These are phyloP conservation scores for Noctilio leporinus DNA, from an alignment of 2,113 vertebrate species.

Conservation along the genomic window DNA sequence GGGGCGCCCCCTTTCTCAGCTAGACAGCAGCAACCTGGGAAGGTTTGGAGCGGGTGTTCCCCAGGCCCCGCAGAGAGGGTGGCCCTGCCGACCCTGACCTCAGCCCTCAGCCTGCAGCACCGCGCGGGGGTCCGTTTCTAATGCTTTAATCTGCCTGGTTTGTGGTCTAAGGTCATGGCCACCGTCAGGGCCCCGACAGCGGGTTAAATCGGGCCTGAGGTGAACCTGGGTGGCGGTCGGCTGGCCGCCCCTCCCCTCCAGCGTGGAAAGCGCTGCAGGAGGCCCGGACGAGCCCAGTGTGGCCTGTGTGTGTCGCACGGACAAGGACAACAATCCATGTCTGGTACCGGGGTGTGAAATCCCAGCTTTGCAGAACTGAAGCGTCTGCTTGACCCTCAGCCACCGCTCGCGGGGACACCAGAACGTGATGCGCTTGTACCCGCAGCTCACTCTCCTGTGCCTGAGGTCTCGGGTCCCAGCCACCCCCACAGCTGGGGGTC, in stretches of 20 bases:
- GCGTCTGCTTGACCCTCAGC: neutral
- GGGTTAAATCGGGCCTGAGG: neutral
- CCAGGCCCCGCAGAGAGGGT: accelerated
- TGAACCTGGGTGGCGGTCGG: no score
- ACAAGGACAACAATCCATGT: neutral
- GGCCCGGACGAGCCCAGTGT: accelerated
- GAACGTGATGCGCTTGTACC: accelerated
- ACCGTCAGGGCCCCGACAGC: accelerated
- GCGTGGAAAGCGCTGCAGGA: neutral
- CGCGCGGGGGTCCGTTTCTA: no score
- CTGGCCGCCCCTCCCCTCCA: neutral
- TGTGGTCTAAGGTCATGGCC: neutral
- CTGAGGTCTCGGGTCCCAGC: accelerated
- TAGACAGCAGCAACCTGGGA: neutral
- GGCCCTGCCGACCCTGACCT: neutral
- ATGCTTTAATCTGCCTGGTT: neutral
- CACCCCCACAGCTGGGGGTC: accelerated
- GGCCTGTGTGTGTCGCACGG: accelerated
- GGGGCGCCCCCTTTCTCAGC: neutral
- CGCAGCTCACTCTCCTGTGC: accelerated
- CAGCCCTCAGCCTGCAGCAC: no score
- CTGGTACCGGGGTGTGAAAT: neutral
- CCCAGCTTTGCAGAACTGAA: neutral
- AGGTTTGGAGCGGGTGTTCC: neutral
- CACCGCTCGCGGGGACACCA: neutral